Conservation (phyloP, 2,797 vertebrate genomes). For the Hydrophis major region DNA sequence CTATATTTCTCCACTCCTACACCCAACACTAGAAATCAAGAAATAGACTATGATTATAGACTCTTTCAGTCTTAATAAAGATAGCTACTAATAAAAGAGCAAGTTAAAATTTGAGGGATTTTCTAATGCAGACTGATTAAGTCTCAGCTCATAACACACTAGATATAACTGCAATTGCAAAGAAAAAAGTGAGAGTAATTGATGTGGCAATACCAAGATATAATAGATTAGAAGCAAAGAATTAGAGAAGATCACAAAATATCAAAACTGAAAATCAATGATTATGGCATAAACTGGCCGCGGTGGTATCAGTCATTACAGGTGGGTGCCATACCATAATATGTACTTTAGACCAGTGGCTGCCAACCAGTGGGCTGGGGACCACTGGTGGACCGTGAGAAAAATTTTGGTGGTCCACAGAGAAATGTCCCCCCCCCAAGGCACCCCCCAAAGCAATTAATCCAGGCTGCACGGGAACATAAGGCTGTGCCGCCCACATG, state of each 20-base stretch:
- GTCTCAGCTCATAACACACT: not conserved
- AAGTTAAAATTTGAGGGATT: not conserved
- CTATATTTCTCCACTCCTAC: not conserved
- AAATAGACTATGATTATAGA: not conserved
- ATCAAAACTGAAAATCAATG: not conserved
- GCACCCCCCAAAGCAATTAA: too few species aligned
- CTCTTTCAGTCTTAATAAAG: not conserved
- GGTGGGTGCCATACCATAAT: not conserved
- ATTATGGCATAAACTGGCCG: not conserved
- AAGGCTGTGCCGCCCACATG: too few species aligned
- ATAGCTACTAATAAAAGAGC: not conserved
- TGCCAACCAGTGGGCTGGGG: too few species aligned
- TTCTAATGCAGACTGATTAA: not conserved
- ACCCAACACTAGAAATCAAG: not conserved
- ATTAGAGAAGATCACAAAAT: not conserved
- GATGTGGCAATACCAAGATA: not conserved
- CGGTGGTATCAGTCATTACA: not conserved
- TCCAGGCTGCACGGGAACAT: too few species aligned
- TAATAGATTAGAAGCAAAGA: not conserved
- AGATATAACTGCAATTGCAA: not conserved
- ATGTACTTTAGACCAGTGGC: too few species aligned
- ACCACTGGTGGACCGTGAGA: too few species aligned
- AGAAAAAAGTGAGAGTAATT: not conserved
- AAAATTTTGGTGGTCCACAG: too few species aligned
- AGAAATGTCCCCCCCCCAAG: too few species aligned